phyloP scores from a whole-genome alignment of 30 jellyfish, hydroid and myxozoan species.

The Kudoa iwatai region DNA sequence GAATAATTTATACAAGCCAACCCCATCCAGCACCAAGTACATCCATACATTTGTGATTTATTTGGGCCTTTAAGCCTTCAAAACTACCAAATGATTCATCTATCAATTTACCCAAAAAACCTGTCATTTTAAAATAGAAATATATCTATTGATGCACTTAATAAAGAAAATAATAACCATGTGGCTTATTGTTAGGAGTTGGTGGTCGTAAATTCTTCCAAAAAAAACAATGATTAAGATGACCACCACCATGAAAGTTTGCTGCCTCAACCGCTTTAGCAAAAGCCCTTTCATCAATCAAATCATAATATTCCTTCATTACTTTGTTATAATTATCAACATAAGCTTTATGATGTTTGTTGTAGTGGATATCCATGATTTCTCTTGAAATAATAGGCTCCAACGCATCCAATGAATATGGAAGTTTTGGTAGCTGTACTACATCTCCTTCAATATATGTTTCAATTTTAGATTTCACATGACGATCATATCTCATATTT shows the following conservation, averaged over 20 bases:
- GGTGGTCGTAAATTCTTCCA: conserved; percentile 8
- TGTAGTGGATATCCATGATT: conserved; percentile 60
- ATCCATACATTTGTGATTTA: conserved; percentile 40
- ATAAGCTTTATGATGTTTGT: conserved; percentile 72
- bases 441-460: too few relatives aligned
- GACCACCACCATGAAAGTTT: conserved; percentile 75
- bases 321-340: conserved; percentile 37
- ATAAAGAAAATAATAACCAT: conserved; percentile 47
- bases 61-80: conserved; percentile 19
- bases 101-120: too few relatives aligned
- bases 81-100: conserved; percentile 38
- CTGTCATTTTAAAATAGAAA: too few relatives aligned
- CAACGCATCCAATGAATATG: conserved; percentile 40
- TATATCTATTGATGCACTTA: too few relatives aligned
- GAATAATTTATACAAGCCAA: conserved; percentile 99
- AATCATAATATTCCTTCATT: conserved; percentile 3
- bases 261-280: conserved; percentile 21
- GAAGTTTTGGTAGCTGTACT: conserved; percentile 31
- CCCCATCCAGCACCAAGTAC: conserved; percentile 99
- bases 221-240: conserved; percentile 38
- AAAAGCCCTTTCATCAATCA: conserved; percentile 8
- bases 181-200: background rate
- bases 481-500: too few relatives aligned
- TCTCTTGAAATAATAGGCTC: conserved; percentile 69
- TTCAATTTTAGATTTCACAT: too few relatives aligned